Evolutionary conservation across 2,113 vertebrate species (phyloP).

Genomic region (Neolamprologus variostigma): DNA sequence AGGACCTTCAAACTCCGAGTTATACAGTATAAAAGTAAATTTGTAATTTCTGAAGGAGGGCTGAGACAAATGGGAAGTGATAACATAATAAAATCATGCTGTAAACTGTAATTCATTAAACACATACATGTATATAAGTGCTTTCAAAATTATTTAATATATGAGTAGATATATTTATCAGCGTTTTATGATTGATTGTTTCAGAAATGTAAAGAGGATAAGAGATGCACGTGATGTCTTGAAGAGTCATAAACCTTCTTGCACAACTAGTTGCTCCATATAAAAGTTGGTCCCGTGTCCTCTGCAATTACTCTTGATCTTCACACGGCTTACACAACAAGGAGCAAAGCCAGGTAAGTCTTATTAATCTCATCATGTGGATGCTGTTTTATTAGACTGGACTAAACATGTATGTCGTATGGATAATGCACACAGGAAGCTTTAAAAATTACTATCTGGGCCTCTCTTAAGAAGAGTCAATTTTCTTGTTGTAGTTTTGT

Average conservation of each 20-base stretch:
- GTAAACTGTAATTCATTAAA: neutral
- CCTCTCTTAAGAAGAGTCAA: too few species aligned
- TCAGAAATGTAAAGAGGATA: constrained; percentile 13
- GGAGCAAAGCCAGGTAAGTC: neutral
- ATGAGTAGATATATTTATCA: neutral
- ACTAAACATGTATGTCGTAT: neutral
- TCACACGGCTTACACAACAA: neutral
- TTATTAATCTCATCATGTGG: neutral
- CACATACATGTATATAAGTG: neutral
- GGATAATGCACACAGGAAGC: neutral
- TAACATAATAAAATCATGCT: neutral
- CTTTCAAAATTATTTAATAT: neutral
- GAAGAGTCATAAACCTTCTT: constrained; percentile 11
- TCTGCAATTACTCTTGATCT: neutral
- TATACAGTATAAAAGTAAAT: neutral
- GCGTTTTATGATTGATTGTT: neutral
- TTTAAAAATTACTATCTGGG: neutral
- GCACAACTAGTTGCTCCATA: constrained; percentile 27
- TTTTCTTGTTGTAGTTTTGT: neutral
- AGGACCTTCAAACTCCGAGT: neutral
- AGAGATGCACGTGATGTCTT: constrained; percentile 10
- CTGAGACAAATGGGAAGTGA: neutral
- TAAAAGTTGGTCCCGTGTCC: neutral
- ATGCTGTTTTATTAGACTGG: neutral
- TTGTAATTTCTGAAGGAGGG: neutral